phyloP scores from a whole-genome alignment of 2,888 invertebrate species.

The Calameuta pallipes region DNA sequence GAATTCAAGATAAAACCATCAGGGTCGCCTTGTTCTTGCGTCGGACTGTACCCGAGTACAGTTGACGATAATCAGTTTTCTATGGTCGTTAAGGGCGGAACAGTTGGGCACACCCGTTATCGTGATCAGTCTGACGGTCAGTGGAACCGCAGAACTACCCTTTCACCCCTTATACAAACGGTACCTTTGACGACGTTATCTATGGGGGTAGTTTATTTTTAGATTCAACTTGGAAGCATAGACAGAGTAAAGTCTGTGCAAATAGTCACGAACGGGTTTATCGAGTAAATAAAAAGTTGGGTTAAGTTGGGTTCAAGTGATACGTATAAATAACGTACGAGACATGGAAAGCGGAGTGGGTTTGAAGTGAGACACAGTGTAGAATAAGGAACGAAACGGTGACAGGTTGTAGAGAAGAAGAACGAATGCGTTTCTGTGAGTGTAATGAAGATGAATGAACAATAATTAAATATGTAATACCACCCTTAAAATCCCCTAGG shows the following conservation, averaged over 20 bases:
- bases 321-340: not conserved
- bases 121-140: not conserved
- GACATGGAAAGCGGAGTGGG: not conserved
- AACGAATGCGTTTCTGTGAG: not conserved
- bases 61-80: not conserved
- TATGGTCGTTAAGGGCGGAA: not conserved
- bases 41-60: not conserved
- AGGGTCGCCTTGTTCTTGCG: not conserved
- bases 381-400: not conserved
- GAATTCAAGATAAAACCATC: no score
- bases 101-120: not conserved
- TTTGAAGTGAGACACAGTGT: not conserved
- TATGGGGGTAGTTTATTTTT: not conserved
- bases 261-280: not conserved
- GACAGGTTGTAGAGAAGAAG: not conserved
- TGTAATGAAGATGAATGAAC: not conserved
- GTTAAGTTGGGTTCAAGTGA: not conserved
- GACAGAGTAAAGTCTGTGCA: not conserved
- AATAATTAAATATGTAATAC: not conserved
- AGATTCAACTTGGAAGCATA: not conserved
- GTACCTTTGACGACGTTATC: not conserved
- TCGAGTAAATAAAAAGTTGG: not conserved
- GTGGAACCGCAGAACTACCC: not conserved
- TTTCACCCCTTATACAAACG: not conserved
- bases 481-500: not conserved